Conservation (phyloP, 2,113 vertebrate genomes). For the Nycticebus coucang region DNA sequence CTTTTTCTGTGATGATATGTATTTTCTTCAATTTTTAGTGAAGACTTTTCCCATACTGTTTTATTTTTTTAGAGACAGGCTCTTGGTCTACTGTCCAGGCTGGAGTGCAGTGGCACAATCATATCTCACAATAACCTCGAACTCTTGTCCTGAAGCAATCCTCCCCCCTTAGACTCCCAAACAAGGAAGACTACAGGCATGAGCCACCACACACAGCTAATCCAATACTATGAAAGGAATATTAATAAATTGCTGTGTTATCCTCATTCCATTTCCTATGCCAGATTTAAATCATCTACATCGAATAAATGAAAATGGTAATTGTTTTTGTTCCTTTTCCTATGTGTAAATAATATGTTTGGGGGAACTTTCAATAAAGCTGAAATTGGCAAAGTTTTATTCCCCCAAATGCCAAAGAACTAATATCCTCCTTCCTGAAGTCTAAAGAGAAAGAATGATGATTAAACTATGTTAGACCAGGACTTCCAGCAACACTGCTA, state of each 20-base stretch:
- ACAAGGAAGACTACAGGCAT: too few species aligned
- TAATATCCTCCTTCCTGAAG: conserved; percentile 12
- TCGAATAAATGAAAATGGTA: conserved; percentile 21
- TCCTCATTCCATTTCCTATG: background rate
- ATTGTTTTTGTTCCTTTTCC: conserved; percentile 37
- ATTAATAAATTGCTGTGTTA: background rate
- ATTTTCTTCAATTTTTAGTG: conserved; percentile 37
- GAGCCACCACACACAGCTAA: too few species aligned
- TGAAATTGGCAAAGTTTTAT: conserved; percentile 36
- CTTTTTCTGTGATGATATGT: background rate
- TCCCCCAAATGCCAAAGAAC: conserved; percentile 13
- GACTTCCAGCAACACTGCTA: conserved; percentile 6
- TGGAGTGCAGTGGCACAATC: too few species aligned
- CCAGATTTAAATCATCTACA: background rate
- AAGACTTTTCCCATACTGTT: background rate
- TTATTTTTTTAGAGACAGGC: background rate
- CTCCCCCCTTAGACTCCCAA: too few species aligned
- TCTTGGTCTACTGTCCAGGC: background rate
- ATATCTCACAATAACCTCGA: too few species aligned
- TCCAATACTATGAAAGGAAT: conserved; percentile 2
- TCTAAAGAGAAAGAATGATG: background rate
- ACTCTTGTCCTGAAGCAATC: too few species aligned
- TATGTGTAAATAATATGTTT: conserved; percentile 18
- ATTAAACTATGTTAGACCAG: background rate
- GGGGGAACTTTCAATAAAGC: background rate